These are phyloP conservation scores for Antennarius maculatus DNA, from an alignment of 2,797 vertebrate genomes.

Conservation along the genomic window DNA sequence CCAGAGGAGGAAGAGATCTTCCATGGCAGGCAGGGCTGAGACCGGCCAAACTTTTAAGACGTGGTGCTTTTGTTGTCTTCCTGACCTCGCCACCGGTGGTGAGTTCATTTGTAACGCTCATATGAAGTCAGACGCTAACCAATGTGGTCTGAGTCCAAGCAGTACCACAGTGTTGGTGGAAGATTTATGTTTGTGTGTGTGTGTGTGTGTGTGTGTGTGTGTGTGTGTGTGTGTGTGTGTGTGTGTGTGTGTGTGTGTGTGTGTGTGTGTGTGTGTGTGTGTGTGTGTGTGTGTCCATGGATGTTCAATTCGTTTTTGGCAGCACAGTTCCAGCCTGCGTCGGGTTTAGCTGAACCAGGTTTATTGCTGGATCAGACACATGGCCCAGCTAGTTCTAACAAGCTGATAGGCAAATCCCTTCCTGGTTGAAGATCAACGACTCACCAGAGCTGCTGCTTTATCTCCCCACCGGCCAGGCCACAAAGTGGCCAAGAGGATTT, in stretches of 20 bases:
- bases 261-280: conserved; percentile 13
- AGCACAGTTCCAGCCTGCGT: conserved; percentile 7
- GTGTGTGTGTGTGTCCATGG: neutral
- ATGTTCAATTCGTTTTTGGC: conserved; percentile 15
- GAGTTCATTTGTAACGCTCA: too few species aligned
- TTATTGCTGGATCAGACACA: conserved; percentile 68
- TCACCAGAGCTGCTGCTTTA: conserved; percentile 79
- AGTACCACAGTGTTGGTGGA: too few species aligned
- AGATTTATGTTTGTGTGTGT: conserved; percentile 1
- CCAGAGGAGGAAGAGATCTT: too few species aligned
- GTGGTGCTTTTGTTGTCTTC: too few species aligned
- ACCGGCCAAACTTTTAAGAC: too few species aligned
- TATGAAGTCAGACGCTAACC: too few species aligned
- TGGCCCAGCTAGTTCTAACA: conserved; percentile 79
- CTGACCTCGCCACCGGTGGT: too few species aligned
- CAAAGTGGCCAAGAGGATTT: conserved; percentile 82
- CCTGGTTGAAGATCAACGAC: conserved; percentile 85
- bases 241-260: neutral
- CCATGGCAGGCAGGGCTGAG: too few species aligned
- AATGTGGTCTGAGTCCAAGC: too few species aligned
- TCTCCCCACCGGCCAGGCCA: conserved; percentile 75
- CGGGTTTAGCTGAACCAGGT: conserved; percentile 51
- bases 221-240: too few species aligned
- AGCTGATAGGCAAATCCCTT: conserved; percentile 86
- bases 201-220: conserved; percentile 6